A percentile compares a stretch with the other conserved stretches of the same genome.
These are phyloP conservation scores for Phalacrocorax brasilianus DNA, from an alignment of 2,113 vertebrate genomes.

Conservation along the genomic window DNA sequence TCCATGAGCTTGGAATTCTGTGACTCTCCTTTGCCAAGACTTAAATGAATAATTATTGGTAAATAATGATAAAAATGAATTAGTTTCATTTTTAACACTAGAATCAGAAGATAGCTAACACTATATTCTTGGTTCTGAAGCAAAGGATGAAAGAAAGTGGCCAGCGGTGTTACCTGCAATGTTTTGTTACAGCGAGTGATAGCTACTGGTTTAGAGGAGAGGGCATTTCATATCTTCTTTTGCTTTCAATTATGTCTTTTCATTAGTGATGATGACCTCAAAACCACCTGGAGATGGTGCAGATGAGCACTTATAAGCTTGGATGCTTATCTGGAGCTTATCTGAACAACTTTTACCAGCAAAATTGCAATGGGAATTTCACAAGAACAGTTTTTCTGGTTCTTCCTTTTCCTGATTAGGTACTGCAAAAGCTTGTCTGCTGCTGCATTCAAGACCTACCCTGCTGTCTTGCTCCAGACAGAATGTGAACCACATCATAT, in stretches of 20 bases:
- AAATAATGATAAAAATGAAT: conserved; percentile 2
- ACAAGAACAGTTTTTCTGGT: background rate
- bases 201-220: conserved; percentile 26
- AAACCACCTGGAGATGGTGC: conserved; percentile 43
- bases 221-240: background rate
- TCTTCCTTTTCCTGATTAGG: background rate
- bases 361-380: conserved; percentile 29
- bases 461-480: background rate
- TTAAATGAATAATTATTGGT: conserved; percentile 18
- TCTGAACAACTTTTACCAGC: conserved; percentile 35
- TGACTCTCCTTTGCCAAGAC: background rate
- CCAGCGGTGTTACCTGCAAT: conserved; percentile 1
- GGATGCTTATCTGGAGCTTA: conserved; percentile 55
- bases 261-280: conserved; percentile 47
- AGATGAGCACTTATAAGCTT: conserved; percentile 30
- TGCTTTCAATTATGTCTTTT: conserved; percentile 46
- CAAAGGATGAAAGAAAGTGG: background rate
- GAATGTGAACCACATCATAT: background rate
- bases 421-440: background rate
- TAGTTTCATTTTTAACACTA: background rate
- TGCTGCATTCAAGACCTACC: background rate
- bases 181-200: conserved; percentile 18
- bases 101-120: background rate
- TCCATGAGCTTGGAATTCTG: background rate
- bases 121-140: background rate